Percentiles rank a stretch among this genome's conserved stretches.
Evolutionary conservation across 2,113 vertebrate species (phyloP).

Genomic region (Neolamprologus tretocephalus): DNA sequence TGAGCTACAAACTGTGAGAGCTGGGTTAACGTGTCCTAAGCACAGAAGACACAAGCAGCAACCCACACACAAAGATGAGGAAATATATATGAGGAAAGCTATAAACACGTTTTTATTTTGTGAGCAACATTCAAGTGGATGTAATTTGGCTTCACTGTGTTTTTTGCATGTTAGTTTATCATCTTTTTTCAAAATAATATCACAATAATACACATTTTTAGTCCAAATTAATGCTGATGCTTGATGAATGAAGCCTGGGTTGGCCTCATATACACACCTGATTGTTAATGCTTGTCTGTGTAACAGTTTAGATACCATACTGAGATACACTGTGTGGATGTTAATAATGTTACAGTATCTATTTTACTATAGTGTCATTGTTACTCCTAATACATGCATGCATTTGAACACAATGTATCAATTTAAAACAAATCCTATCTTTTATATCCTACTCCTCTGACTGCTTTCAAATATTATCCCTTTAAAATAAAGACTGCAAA

Average conservation of each 20-base stretch:
- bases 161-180: not conserved
- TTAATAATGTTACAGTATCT: not conserved
- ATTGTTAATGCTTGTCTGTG: not conserved
- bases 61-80: not conserved
- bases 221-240: rapidly evolving
- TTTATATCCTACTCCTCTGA: not conserved
- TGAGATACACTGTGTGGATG: not conserved
- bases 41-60: constrained; percentile 30
- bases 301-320: not conserved
- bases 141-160: not conserved
- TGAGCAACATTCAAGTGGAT: not conserved
- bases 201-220: rapidly evolving
- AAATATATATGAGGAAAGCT: not conserved
- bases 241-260: not conserved
- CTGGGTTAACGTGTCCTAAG: constrained; percentile 67
- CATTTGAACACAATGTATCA: not conserved
- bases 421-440: not conserved
- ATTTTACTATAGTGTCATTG: rapidly evolving
- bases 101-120: not conserved
- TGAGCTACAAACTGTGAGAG: constrained; percentile 47
- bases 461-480: not conserved
- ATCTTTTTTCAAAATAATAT: not conserved
- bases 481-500: not conserved
- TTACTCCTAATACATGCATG: not conserved
- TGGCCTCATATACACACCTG: not conserved